phyloP scores from a whole-genome alignment of 2,797 vertebrate genomes.

The Knipowitschia caucasica region DNA sequence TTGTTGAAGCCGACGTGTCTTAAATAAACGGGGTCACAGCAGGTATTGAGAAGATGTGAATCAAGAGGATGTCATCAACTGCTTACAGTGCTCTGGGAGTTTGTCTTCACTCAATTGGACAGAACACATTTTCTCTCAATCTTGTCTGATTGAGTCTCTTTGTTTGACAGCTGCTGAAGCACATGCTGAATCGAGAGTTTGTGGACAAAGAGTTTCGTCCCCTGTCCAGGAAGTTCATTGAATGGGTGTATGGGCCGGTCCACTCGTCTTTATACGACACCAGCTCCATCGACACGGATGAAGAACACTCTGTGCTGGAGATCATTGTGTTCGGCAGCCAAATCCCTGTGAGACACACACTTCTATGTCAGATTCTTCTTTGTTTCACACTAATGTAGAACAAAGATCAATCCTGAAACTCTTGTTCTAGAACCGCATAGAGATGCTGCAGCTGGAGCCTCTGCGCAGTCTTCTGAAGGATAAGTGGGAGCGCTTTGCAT shows the following conservation, averaged over 20 bases:
- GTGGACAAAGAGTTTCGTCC: constrained; percentile 76
- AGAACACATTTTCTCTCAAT: too few relatives aligned
- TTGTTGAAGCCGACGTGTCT: too few relatives aligned
- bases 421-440: constrained; percentile 81
- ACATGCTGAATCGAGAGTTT: constrained; percentile 87
- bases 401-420: background rate
- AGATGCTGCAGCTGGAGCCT: constrained; percentile 88
- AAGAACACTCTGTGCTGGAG: constrained; percentile 86
- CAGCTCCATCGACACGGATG: constrained; percentile 81
- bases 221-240: constrained; percentile 87
- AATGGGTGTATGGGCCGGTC: constrained; percentile 90
- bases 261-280: constrained; percentile 88
- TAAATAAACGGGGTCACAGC: too few relatives aligned
- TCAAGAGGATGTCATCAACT: too few relatives aligned
- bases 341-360: constrained; percentile 75
- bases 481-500: constrained; percentile 87
- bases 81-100: too few relatives aligned
- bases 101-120: too few relatives aligned
- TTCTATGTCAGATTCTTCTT: background rate
- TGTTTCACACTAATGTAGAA: background rate
- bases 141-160: constrained; percentile 1
- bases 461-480: constrained; percentile 84
- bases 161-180: constrained; percentile 78
- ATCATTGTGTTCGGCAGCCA: constrained; percentile 84
- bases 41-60: too few relatives aligned